These are phyloP conservation scores for Leucophenga montana DNA, from an alignment of 2,888 invertebrate genomes.

Conservation along the genomic window DNA sequence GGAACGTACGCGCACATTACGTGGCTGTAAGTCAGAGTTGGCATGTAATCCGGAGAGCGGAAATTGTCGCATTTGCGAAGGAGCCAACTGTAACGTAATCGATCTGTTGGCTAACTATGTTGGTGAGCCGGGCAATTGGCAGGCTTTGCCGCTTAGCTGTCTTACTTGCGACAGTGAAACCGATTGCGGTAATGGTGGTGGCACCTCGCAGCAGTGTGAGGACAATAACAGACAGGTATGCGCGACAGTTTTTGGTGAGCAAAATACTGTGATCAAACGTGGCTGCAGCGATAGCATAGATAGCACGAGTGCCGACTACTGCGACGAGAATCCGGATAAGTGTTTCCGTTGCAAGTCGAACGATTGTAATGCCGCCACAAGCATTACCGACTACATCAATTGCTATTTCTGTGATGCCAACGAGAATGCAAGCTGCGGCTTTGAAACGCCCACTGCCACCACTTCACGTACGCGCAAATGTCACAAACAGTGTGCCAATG, in stretches of 20 bases:
- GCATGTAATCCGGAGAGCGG: constrained; percentile 50
- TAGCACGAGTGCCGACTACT: constrained; percentile 48
- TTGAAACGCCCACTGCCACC: constrained; percentile 37
- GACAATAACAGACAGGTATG: constrained; percentile 65
- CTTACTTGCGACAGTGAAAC: constrained; percentile 49
- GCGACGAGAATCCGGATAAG: constrained; percentile 51
- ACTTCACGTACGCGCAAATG: constrained; percentile 54
- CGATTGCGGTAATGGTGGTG: constrained; percentile 47
- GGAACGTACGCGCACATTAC: constrained; percentile 53
- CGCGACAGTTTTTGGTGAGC: constrained; percentile 58
- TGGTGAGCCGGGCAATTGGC: constrained; percentile 69
- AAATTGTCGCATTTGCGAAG: constrained; percentile 58
- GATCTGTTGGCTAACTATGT: constrained; percentile 53
- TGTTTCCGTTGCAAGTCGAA: constrained; percentile 67
- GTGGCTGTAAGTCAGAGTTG: constrained; percentile 63
- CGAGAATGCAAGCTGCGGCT: constrained; percentile 44
- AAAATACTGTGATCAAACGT: constrained; percentile 54
- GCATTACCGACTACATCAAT: constrained; percentile 51
- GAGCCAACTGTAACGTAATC: constrained; percentile 58
- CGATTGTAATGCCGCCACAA: constrained; percentile 60
- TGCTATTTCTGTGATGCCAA: constrained; percentile 66
- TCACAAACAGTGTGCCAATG: constrained; percentile 62
- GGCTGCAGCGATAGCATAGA: constrained; percentile 64
- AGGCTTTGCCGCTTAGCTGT: constrained; percentile 65
- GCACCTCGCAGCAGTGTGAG: constrained; percentile 46